phyloP scores from a whole-genome alignment of 2,888 invertebrate genomes.

The Lepidochitona cinerea region DNA sequence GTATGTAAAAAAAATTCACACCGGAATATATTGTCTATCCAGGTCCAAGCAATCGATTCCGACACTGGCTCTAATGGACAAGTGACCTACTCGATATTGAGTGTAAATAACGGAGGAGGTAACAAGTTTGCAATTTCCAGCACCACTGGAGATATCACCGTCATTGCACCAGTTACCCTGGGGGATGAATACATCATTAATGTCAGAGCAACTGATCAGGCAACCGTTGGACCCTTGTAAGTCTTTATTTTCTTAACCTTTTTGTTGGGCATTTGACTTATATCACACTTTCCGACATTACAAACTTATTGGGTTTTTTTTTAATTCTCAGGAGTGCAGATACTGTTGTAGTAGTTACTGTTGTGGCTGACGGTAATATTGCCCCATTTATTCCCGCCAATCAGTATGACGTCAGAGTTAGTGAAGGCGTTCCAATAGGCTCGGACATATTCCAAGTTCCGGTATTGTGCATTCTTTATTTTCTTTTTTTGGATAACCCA shows the following conservation, averaged over 20 bases:
- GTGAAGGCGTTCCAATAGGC: conserved; percentile 42
- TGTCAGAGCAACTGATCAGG: conserved; percentile 51
- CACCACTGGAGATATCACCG: conserved; percentile 19
- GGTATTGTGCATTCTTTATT: too few relatives aligned
- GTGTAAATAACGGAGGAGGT: conserved; percentile 41
- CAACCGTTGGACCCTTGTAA: conserved; percentile 7
- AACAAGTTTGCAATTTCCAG: conserved; percentile 36
- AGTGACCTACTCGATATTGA: conserved; percentile 44
- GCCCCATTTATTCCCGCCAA: conserved; percentile 42
- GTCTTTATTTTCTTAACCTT: too few relatives aligned
- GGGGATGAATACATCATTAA: conserved; percentile 43
- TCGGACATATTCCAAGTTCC: conserved; percentile 35
- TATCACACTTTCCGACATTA: too few relatives aligned
- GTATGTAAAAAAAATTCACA: not conserved
- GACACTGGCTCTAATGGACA: conserved; percentile 42
- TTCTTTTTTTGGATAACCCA: too few relatives aligned
- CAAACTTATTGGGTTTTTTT: not conserved
- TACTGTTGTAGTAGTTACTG: conserved; percentile 39
- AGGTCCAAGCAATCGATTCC: conserved; percentile 44
- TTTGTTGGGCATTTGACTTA: too few relatives aligned
- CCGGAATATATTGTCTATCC: not conserved
- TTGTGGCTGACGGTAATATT: conserved; percentile 38
- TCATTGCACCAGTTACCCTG: conserved; percentile 39
- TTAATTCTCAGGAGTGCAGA: conserved; percentile 32
- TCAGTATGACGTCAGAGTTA: conserved; percentile 35